Base-by-base conservation (phyloP, 1,140 invertebrate species). In the Cataglyphis hispanica region DNA sequence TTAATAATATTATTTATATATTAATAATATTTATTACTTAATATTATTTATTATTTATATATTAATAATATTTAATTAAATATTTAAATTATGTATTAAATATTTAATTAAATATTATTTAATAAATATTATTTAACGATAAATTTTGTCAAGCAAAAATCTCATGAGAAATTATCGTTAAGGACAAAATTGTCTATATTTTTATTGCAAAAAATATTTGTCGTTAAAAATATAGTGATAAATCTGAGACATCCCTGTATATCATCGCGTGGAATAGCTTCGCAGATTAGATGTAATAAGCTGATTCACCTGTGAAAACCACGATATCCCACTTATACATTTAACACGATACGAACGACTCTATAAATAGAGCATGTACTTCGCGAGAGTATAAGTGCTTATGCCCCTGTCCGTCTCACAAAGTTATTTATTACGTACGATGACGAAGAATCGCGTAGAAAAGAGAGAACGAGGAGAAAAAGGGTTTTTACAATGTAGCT, bases 281-380 rank as follows among this genome's bases (percentile, higher is more conserved):
- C 31, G 19, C 46, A 63, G 22, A 31, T 83, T 83, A 83, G 53
- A 60, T 60, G 67, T 83, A 83, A 87, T 63, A 89, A 89, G 27
- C 80, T 31, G 87, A 89, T 89, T 75, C 87, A 89, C 85, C 84
- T 89, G 87, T 69, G 80, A 89, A 86, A 67, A 72, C 80, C 78
- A 80, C 87, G 87, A 87, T 89, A 89, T 89, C 77, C 78, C 77
- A 89, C 87, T 83, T 63, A 83, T 69, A 46, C 34, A 16, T 76
- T 75, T 76, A 60, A 43, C 66, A 61, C 53, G 27, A 37, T 43
- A 67, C 34, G n/a, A 75, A 22, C 6, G 60, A 67, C 40, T 89
- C 40, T 89, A 89, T 86, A 80, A 84, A 88, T 88, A 86, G 72
- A 86, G 46, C 81, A 64, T 85, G 83, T 81, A 37, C 66, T 58